Base-by-base conservation (phyloP, 2,888 invertebrate species). In the Dasypogon diadema region DNA sequence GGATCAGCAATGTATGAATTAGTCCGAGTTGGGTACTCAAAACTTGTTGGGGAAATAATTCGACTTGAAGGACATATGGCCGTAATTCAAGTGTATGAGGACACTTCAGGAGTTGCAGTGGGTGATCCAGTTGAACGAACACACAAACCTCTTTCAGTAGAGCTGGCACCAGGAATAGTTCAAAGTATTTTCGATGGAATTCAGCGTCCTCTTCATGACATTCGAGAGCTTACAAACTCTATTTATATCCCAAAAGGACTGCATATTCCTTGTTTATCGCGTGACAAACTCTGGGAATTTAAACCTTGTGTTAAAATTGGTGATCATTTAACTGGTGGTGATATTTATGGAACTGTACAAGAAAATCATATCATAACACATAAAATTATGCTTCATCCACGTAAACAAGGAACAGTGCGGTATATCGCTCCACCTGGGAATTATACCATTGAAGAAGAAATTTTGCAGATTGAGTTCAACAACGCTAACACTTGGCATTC, bases 191-290 rank as follows among this genome's bases (percentile, higher is more conserved):
- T 99, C 87, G 99, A 99, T 88, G 99, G 99, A 88, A 99, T 99
- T 86, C 99, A 99, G 88, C 94, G 99, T 81, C 99, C 99, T 0
- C 87, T 99, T 81, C 95, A 94, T 85, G 97, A 97, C 86, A 99
- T 99, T 85, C 90, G 93, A 83, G 96, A 96, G 83, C 87, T 97
- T 79, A 96, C 97, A 0, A 90, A 91, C 83, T 97, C 97, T 82
- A 99, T 99, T 87, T 99, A 99, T 90, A 99, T 99, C 87, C 99
- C 99, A 18, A 99, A 98, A 88, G 99, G 99, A 84, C 91, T 99
- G 18, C 98, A 98, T 87, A 92, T 94, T 74, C 97, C 97, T 12
- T 91, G 95, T 48, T 87, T 99, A 60, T 93, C 94, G 3, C 90
- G 96, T 63, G 91, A 91, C 0, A 85, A 87, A 51, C 87, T 89